Conservation (phyloP, 2,888 invertebrate species). For the Amiota mariae region DNA sequence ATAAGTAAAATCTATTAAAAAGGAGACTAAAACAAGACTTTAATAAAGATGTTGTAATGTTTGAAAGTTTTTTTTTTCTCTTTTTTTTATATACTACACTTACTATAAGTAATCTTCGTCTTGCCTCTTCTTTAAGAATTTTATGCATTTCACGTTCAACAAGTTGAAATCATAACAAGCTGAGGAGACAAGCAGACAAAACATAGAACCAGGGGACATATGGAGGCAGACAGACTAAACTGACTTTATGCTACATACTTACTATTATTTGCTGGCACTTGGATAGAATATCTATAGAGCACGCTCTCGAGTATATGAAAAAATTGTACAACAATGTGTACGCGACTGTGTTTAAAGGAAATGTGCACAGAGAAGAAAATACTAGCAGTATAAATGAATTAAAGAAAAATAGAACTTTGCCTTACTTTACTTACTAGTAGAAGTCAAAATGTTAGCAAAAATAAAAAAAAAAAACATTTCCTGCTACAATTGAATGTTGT, state of each 20-base stretch:
- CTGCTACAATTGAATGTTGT: slow-evolving; percentile 40
- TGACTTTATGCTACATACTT: too few species aligned
- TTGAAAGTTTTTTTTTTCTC: too few species aligned
- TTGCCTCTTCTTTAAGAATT: slow-evolving; percentile 2
- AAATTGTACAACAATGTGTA: not conserved
- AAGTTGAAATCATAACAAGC: slow-evolving; percentile 68
- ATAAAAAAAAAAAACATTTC: slow-evolving; percentile 46
- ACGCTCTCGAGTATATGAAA: not conserved
- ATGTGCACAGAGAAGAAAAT: slow-evolving; percentile 43
- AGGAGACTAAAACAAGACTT: slow-evolving; percentile 1
- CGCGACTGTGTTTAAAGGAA: not conserved
- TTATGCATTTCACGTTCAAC: slow-evolving; percentile 69
- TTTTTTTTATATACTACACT: too few species aligned
- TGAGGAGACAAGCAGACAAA: slow-evolving; percentile 4
- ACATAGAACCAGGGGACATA: too few species aligned
- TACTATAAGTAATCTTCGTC: not conserved
- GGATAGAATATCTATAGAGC: not conserved
- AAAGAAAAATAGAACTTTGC: slow-evolving; percentile 41
- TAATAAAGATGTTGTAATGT: slow-evolving; percentile 9
- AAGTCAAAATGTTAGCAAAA: slow-evolving; percentile 24
- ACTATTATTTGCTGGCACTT: too few species aligned
- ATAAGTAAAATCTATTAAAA: not conserved
- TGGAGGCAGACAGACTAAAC: too few species aligned
- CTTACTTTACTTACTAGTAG: not conserved
- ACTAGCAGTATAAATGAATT: slow-evolving; percentile 58